Evolutionary conservation across 2,113 vertebrate species (phyloP), one percentile per base, ranked within the genome.

Genomic region (Burhinus oedicnemus): DNA sequence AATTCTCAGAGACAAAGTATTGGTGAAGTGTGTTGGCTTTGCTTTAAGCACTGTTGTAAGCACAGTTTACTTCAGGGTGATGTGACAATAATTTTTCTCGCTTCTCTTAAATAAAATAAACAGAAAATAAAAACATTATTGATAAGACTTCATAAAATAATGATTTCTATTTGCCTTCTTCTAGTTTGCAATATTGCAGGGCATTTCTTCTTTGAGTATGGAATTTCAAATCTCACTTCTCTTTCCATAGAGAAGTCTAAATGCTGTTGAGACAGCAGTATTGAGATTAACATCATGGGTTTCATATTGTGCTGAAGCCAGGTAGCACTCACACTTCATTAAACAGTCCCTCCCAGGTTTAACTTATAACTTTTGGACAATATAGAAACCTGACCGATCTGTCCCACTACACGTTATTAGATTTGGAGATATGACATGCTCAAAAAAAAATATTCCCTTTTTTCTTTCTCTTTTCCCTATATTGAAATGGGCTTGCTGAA

Each of bases 401-500:
- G 14, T 77, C 55, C 32, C 52, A 42, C 44, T 58, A 15, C 52
- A 45, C 65, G 6, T 86, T 44, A 93, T 84, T 93, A 54, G 22
- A 77, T 83, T n/a, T 84, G 76, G 65, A 93, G 70, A 49, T 36
- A 79, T 15, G 70, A 65, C 52, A 62, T 7, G 19, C 64, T 96
- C 22, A 57, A 4, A 80, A 90, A 92, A 83, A 87, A 12, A 57
- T 47, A 57, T 47, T 81, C 66, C 32, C 8, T 22, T 83, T 83
- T 81, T 90, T 19, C 65, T 72, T 90, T 92, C 66, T 81, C 29
- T 80, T 93, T 89, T 62, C 25, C 47, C 36, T 64, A 5, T 69
- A 69, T 66, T 91, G 90, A 93, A 97, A 85, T 69, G n/a, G 42
- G 15, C 70, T 92, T 82, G 81, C 61, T 93, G 90, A 95, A 88